Evolutionary conservation across 2,888 invertebrate genomes (phyloP), one percentile per base, ranked within the genome.

Genomic region (Cynaeus angustus): DNA sequence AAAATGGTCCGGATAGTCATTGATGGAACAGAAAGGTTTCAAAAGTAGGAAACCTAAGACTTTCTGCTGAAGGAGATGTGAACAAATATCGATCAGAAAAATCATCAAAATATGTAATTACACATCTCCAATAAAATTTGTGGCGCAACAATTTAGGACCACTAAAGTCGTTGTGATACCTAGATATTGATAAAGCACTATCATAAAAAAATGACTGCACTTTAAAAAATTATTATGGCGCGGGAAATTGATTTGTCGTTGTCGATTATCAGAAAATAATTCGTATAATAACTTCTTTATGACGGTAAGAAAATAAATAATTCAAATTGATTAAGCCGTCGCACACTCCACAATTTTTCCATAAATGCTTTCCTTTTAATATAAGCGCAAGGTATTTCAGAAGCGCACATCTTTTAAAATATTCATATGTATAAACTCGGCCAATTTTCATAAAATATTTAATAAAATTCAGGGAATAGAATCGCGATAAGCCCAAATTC

Each of bases 361-460:
- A 37, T 61, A 48, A 61, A 48, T 56, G 33, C 61, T 46, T 10
- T 64, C 33, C 64, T 52, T 64, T 64, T 64, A 64, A 64, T 64
- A 64, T 46, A 64, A 41, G 52, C 64, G 52, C 52, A 52, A 64
- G 64, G 64, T 64, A 64, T 64, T 64, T 53, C 53, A 37, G 14
- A 16, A 33, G 61, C 61, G 61, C 61, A 46, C 61, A 37, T 61
- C 61, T 52, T 21, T 64, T 64, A 52, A 66, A 56, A 66, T 66
- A 69, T 70, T 66, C 70, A 64, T 66, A 66, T 66, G 66, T 65
- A 66, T 68, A 68, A 70, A 59, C 55, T 41, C 66, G 41, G 50
- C 59, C 66, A 70, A 70, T 70, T 59, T 66, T 65, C 70, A 50
- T 66, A 55, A 61, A 70, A 70, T 70, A 70, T 70, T 70, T 70